These are phyloP conservation scores for Sander vitreus DNA, from an alignment of 2,113 vertebrate genomes.

Conservation along the genomic window DNA sequence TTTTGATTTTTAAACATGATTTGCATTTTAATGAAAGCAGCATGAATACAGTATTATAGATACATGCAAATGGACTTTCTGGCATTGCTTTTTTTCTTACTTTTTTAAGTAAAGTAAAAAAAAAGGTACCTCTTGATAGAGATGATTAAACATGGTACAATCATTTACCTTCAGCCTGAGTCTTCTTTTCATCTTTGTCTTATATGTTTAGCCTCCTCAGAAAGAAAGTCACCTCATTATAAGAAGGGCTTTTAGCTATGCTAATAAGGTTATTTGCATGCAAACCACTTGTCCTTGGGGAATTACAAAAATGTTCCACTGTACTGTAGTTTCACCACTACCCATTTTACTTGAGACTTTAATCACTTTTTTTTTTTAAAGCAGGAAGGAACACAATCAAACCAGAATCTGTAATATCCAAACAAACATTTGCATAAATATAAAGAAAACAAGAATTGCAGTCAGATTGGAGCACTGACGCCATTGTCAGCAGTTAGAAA, in stretches of 20 bases:
- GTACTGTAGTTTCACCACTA: constrained; percentile 72
- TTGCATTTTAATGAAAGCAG: neutral
- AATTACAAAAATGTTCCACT: constrained; percentile 71
- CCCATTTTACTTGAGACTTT: constrained; percentile 76
- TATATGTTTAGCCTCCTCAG: constrained; percentile 56
- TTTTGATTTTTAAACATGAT: neutral
- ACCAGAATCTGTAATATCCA: constrained; percentile 78
- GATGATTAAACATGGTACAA: constrained; percentile 45
- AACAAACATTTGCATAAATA: constrained; percentile 85
- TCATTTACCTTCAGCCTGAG: constrained; percentile 51
- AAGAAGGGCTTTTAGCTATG: constrained; percentile 83
- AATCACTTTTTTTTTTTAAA: constrained; percentile 84
- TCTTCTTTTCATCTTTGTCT: constrained; percentile 58
- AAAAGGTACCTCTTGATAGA: constrained; percentile 32
- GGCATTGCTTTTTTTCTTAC: neutral
- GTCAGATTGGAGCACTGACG: constrained; percentile 64
- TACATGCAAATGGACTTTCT: neutral
- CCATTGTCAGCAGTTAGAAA: constrained; percentile 65
- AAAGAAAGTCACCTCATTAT: constrained; percentile 74
- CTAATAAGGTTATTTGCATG: constrained; percentile 85
- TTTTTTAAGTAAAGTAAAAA: neutral
- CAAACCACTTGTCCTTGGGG: constrained; percentile 75
- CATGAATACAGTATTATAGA: neutral
- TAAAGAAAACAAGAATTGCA: constrained; percentile 79
- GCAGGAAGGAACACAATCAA: constrained; percentile 79